Percentiles rank a stretch among this genome's conserved stretches.
These are phyloP conservation scores for Steinernema khuongi DNA, from an alignment of 1,140 invertebrate species.

Conservation along the genomic window DNA sequence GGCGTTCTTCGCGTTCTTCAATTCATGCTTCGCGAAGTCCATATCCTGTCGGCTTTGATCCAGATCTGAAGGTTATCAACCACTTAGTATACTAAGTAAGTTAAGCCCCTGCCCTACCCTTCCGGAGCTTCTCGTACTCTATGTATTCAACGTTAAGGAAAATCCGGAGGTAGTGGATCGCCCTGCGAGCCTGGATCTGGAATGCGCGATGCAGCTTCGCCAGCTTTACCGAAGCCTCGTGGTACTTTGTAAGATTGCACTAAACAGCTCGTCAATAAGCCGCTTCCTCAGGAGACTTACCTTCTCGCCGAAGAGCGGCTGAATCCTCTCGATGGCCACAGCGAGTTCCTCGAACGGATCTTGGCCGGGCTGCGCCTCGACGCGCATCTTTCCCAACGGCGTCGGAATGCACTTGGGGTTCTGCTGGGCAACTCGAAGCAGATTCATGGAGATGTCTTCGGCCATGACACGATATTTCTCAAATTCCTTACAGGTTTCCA, in stretches of 20 bases:
- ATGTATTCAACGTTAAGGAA: not conserved
- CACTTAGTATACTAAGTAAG: not conserved
- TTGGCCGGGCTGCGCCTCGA: not conserved
- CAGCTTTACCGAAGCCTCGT: not conserved
- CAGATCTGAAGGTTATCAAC: not conserved
- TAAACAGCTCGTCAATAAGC: not conserved
- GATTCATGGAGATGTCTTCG: not conserved
- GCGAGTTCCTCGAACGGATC: not conserved
- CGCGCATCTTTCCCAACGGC: not conserved
- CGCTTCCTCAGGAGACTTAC: not conserved
- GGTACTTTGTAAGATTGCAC: not conserved
- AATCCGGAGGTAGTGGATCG: not conserved
- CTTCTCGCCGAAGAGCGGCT: not conserved
- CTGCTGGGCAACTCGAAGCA: not conserved
- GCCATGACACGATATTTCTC: not conserved
- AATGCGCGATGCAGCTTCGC: not conserved
- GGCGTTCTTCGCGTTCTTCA: conserved; percentile 12
- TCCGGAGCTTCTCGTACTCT: not conserved
- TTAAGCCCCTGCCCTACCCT: not conserved
- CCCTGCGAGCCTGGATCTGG: not conserved
- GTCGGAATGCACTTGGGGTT: not conserved
- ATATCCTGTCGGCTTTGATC: not conserved
- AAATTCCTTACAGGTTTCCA: not conserved
- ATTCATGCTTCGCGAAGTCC: not conserved
- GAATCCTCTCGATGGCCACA: not conserved